phyloP scores from a whole-genome alignment of 1,140 invertebrate genomes.

The Tigriopus japonicus region DNA sequence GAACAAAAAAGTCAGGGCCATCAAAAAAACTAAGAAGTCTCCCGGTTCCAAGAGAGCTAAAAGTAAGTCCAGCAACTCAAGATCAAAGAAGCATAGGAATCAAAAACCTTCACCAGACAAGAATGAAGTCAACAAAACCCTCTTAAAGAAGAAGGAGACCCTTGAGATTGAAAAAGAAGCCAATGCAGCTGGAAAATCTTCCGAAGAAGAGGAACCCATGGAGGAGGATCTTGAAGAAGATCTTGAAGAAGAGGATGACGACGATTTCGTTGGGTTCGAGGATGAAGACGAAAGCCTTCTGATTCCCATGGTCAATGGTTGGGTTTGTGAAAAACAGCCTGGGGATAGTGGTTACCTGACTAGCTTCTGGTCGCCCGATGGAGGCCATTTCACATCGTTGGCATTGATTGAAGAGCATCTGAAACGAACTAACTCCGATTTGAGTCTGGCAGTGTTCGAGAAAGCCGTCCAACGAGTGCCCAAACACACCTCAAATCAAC shows the following conservation, averaged over 20 bases:
- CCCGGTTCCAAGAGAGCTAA: background rate
- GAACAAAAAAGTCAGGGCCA: background rate
- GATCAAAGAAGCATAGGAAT: background rate
- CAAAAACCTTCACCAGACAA: background rate
- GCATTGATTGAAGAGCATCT: background rate
- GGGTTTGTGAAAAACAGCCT: background rate
- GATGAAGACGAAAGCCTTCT: background rate
- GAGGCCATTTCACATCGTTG: background rate
- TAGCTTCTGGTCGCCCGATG: background rate
- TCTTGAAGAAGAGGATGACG: background rate
- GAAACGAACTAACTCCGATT: background rate
- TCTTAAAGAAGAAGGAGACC: too few relatives aligned
- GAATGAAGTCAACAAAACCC: background rate
- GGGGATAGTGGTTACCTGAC: background rate
- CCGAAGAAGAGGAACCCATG: background rate
- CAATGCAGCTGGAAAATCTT: too few relatives aligned
- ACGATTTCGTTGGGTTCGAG: background rate
- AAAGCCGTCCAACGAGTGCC: background rate
- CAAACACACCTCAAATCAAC: too few relatives aligned
- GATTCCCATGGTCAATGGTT: background rate
- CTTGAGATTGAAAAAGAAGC: too few relatives aligned
- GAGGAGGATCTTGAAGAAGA: background rate
- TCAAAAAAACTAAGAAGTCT: background rate
- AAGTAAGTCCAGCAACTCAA: background rate
- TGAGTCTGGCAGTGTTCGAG: background rate